A percentile compares a stretch with the other conserved stretches of the same genome.
phyloP scores from a whole-genome alignment of 2,113 vertebrate species.

The Catharus bicknelli region DNA sequence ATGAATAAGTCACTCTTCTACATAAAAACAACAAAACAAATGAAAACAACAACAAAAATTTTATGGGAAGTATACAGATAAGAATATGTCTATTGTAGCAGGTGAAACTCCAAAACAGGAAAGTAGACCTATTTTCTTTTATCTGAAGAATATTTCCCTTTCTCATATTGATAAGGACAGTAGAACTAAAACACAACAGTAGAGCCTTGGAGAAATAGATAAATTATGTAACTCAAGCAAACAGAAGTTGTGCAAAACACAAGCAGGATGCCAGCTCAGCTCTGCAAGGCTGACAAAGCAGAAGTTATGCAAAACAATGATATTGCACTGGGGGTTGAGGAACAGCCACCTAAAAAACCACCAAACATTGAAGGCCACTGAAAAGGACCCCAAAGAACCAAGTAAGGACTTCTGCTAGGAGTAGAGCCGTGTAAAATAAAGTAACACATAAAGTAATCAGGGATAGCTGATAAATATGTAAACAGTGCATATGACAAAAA shows the following conservation, averaged over 20 bases:
- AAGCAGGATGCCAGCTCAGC: neutral
- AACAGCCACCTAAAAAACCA: neutral
- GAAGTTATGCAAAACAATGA: neutral
- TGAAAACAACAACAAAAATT: neutral
- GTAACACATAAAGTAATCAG: neutral
- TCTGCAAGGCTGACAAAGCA: neutral
- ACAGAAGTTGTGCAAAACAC: neutral
- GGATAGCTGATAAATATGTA: neutral
- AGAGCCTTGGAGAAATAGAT: neutral
- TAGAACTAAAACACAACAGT: neutral
- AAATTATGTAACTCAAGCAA: neutral
- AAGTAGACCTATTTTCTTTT: neutral
- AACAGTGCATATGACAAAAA: neutral
- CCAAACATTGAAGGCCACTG: neutral
- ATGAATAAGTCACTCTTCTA: neutral
- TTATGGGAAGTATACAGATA: neutral
- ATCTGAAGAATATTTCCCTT: neutral
- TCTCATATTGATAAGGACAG: neutral
- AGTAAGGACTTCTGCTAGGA: fast-evolving
- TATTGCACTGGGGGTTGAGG: fast-evolving
- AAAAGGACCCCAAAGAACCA: neutral
- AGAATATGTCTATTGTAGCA: neutral
- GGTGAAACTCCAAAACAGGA: neutral
- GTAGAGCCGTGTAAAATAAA: neutral
- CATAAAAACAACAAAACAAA: neutral